Base-by-base conservation (phyloP, 2,888 invertebrate genomes). In the Athetis lepigone region DNA sequence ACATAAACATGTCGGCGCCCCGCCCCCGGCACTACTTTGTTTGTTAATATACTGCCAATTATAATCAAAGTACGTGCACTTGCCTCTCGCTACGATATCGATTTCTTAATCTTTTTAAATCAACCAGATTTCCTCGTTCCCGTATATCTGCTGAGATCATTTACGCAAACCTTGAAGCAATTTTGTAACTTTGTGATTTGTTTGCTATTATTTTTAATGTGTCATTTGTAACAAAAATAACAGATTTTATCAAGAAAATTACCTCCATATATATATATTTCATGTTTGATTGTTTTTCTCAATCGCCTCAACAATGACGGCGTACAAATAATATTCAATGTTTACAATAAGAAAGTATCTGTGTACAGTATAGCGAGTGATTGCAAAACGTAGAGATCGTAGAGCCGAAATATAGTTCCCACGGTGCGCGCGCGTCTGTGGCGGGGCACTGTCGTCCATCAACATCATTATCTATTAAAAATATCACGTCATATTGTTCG, bases 401-500 rank as follows among this genome's bases (percentile, higher is more conserved):
- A 83, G 80, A 88, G 87, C 90, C 92, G 89, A 93, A 94, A 92
- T 92, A 88, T 89, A 83, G 86, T 94, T 95, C 94, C 94, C 94
- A 94, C 94, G 94, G 88, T 90, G 89, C 79, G 88, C 87, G 86
- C 85, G 82, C 81, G 85, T 85, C 84, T 81, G 69, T 65, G 84
- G 87, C 82, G 85, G 85, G 83, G 76, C 86, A 88, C 88, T 90
- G 92, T 92, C 94, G 92, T 93, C 88, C 93, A 93, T 94, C 94
- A 95, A 92, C 90, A 92, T 92, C 90, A 92, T 92, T 94, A 94
- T 94, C 94, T 94, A 93, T 93, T 92, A 94, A 94, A 94, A 94
- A 93, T 93, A 94, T 94, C 93, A 88, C 92, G 92, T 94, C 94
- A 94, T 92, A 93, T 94, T 94, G 92, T 94, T 93, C 90, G 88